Evolutionary conservation across 2,797 vertebrate species (phyloP), one percentile per base, ranked within the genome.

Genomic region (Clarias fuscus): DNA sequence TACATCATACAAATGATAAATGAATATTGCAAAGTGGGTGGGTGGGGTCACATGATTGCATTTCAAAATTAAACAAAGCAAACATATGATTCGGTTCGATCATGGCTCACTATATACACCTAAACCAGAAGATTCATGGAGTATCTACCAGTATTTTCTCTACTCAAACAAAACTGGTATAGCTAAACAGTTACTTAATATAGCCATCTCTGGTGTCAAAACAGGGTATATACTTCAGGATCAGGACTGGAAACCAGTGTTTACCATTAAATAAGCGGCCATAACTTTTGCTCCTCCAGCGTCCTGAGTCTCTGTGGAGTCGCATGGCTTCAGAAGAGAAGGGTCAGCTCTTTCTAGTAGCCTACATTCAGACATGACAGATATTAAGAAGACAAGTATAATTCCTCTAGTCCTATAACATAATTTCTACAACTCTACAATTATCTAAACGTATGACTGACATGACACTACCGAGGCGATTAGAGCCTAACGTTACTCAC

Each of bases 231-330:
- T 0, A 30, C 14, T 75, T 4, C 72, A 53, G 24, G n/a, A 53
- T 14, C 43, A n/a, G 22, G 24, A 7, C 10, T 76, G 24, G 27
- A 10, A 76, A 56, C 56, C 18, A 22, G 59, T 67, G 61, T 86
- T 90, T 65, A 96, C 95, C 89, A 90, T 94, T 37, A 95, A 92
- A 86, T 93, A 92, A 5, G 90, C 86, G 0, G 93, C 85, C 90
- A 91, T 92, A 61, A 87, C 62, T 65, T 93, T 89, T 8, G 91
- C 89, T 10, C 92, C 94, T n/a, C 86, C 90, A 8, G 75, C 85
- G 72, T 93, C 94, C 20, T 86, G 89, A 61, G 86, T 84, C 48
- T 95, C 94, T 0, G 80, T 68, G 68, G 92, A 89, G 15, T 82
- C 84, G 14, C 82, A 83, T 62, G 88, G 82, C 0, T 90, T 92